Conservation (phyloP, 2,113 vertebrate species). For the Podocnemis expansa region DNA sequence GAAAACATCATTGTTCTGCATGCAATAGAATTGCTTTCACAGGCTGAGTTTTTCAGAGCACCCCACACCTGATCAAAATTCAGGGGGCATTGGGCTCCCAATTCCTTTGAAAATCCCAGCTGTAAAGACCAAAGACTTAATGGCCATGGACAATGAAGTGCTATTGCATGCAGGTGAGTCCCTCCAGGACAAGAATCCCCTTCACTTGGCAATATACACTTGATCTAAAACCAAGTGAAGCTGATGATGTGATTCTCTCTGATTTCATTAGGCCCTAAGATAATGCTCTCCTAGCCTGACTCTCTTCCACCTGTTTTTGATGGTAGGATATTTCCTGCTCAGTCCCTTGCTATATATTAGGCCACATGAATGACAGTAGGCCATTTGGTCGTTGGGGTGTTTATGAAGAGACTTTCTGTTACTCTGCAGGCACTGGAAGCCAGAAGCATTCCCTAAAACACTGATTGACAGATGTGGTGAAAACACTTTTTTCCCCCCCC, state of each 20-base stretch:
- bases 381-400: neutral
- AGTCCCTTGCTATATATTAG: neutral
- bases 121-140: fast-evolving
- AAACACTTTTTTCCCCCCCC: neutral
- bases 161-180: neutral
- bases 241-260: fast-evolving
- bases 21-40: fast-evolving
- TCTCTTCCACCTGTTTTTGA: too few relatives aligned
- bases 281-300: too few relatives aligned
- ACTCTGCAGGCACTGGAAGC: neutral
- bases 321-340: fast-evolving
- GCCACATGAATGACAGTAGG: neutral
- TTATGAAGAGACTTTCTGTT: neutral
- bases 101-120: neutral
- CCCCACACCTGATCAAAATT: neutral
- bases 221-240: neutral
- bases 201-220: neutral
- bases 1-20: neutral
- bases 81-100: neutral
- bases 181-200: neutral
- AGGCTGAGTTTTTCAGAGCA: neutral
- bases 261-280: neutral
- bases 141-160: neutral
- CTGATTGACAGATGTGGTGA: neutral
- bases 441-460: neutral